Percentiles rank a stretch among this genome's conserved stretches.
Evolutionary conservation across 2,797 vertebrate genomes (phyloP).

Genomic region (Rhinatrema bivittatum): DNA sequence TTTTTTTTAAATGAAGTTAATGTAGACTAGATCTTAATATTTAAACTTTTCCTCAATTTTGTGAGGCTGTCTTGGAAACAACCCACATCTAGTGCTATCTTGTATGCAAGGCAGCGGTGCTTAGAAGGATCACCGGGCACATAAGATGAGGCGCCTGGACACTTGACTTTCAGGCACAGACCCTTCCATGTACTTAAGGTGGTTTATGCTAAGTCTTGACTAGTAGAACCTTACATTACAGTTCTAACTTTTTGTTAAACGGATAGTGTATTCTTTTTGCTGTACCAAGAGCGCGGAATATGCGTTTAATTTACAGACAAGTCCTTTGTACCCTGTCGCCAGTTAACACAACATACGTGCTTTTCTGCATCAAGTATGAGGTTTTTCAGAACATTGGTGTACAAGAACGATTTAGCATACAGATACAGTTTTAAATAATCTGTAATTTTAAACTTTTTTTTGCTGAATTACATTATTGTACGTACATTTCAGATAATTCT

Average conservation of each 20-base stretch:
- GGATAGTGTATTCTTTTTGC: slow-evolving; percentile 47
- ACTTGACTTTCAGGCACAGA: slow-evolving; percentile 53
- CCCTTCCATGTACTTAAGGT: slow-evolving; percentile 57
- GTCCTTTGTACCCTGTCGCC: slow-evolving; percentile 41
- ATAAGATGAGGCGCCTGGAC: slow-evolving; percentile 66
- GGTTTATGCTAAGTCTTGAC: slow-evolving; percentile 47
- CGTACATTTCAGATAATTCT: slow-evolving; percentile 80
- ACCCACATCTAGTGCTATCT: slow-evolving; percentile 70
- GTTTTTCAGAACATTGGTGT: slow-evolving; percentile 56
- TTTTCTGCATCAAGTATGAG: slow-evolving; percentile 44
- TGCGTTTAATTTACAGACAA: slow-evolving; percentile 54
- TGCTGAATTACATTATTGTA: slow-evolving; percentile 72
- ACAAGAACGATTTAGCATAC: slow-evolving; percentile 56
- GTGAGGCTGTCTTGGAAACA: slow-evolving; percentile 86
- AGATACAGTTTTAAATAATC: slow-evolving; percentile 65
- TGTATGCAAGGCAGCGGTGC: slow-evolving; percentile 74
- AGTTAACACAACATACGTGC: slow-evolving; percentile 48
- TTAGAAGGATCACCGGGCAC: slow-evolving; percentile 63
- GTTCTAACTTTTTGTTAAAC: slow-evolving; percentile 55
- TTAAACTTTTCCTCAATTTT: slow-evolving; percentile 84
- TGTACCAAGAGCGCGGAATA: slow-evolving; percentile 53
- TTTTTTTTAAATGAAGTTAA: slow-evolving; percentile 55
- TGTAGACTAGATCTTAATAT: slow-evolving; percentile 78
- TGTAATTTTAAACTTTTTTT: slow-evolving; percentile 61
- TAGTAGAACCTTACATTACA: slow-evolving; percentile 47